Base-by-base conservation (phyloP, 2,797 vertebrate species). In the Enteromius trimaculatus region DNA sequence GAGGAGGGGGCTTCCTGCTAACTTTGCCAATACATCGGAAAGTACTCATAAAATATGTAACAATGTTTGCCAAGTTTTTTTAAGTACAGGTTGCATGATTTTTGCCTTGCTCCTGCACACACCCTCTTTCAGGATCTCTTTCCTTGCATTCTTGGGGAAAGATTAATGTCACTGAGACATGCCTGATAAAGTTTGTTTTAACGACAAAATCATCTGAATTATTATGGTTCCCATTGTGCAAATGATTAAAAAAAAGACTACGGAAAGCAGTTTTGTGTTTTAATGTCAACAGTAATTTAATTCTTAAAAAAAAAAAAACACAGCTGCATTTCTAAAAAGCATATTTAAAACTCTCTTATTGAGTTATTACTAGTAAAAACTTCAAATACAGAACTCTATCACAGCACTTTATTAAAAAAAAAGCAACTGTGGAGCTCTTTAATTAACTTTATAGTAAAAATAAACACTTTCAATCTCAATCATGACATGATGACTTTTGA, bases 1-100 rank as follows among this genome's bases (percentile, higher is more conserved):
- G 82, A 49, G 90, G 86, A 74, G 89, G 90, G 90, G 86, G n/a
- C 90, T 93, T 95, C 92, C 93, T 94, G 92, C 77, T 80, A 75
- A 84, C 86, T 53, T 79, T 87, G 78, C 42, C 82, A 83, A 87
- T 88, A 88, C 86, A 58, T 55, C 70, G 85, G 78, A 86, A 87
- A 84, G 84, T 23, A 87, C 72, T 87, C 89, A 85, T 85, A 87
- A 87, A 69, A 47, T 66, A 85, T 55, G 83, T 77, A 83, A 82
- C 82, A 69, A 55, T 77, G 62, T 31, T 51, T 69, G 64, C 70
- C 78, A 31, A 70, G 79, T 68, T 72, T 47, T 42, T 55, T 60
- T 58, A 76, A 39, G 2, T 4, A 37, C 53, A 76, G 55, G 34
- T 19, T 76, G 74, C 34, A 60, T 53, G 42, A 5, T 34, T 8